phyloP scores from a whole-genome alignment of 2,888 invertebrate genomes.

The Anagyrus pseudococci region DNA sequence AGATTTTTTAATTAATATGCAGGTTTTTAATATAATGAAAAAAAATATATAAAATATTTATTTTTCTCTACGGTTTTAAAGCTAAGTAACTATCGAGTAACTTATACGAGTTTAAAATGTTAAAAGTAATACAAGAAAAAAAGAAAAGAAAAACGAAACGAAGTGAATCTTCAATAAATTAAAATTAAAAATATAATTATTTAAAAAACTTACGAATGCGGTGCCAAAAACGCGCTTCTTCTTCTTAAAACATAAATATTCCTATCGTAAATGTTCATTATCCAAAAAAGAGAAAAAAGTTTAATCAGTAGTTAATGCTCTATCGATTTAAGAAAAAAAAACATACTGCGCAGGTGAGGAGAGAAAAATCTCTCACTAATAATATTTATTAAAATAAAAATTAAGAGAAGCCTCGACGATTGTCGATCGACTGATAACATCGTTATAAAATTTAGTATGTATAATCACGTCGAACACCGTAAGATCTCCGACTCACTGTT shows the following conservation, averaged over 20 bases:
- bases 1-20: too few species aligned
- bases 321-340: slow-evolving; percentile 18
- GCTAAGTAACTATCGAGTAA: slow-evolving; percentile 33
- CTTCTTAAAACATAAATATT: slow-evolving; percentile 32
- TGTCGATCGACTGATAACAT: slow-evolving; percentile 36
- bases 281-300: slow-evolving; percentile 24
- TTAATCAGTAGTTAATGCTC: slow-evolving; percentile 26
- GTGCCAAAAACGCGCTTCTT: slow-evolving; percentile 37
- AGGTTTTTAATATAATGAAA: slow-evolving; percentile 19
- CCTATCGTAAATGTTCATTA: slow-evolving; percentile 36
- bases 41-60: slow-evolving; percentile 32
- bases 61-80: slow-evolving; percentile 35
- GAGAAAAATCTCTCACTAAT: not conserved
- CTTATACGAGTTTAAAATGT: slow-evolving; percentile 31
- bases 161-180: slow-evolving; percentile 15
- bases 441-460: slow-evolving; percentile 26
- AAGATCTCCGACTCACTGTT: slow-evolving; percentile 20
- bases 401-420: slow-evolving; percentile 30
- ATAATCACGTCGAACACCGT: slow-evolving; percentile 25
- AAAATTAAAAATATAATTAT: slow-evolving; percentile 18
- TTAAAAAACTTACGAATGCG: slow-evolving; percentile 25
- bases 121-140: slow-evolving; percentile 15
- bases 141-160: too few species aligned
- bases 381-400: slow-evolving; percentile 9
- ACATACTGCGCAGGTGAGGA: not conserved